A percentile compares a stretch with the other conserved stretches of the same genome.
Evolutionary conservation across 1,140 invertebrate species (phyloP).

Genomic region (Macrostomum lignano): DNA sequence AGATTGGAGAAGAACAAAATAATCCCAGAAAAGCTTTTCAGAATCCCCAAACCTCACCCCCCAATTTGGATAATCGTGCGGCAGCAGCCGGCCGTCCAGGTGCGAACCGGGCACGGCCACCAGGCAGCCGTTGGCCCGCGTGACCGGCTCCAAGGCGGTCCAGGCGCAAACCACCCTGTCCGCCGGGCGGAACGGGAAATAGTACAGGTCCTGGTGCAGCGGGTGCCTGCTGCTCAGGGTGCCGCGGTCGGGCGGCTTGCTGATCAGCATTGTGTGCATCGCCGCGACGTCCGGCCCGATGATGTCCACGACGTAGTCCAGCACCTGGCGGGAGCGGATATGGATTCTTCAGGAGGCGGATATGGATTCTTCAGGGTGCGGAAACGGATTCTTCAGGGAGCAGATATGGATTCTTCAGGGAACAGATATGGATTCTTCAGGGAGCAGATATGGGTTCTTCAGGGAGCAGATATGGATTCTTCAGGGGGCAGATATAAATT

Average conservation of each 20-base stretch:
- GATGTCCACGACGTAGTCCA: constrained; percentile 46
- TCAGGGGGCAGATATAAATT: too few relatives aligned
- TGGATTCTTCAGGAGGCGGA: too few relatives aligned
- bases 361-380: too few relatives aligned
- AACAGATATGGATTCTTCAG: too few relatives aligned
- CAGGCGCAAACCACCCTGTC: constrained; percentile 46
- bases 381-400: too few relatives aligned
- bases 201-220: constrained; percentile 53
- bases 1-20: too few relatives aligned
- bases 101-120: constrained; percentile 52
- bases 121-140: constrained; percentile 50
- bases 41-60: too few relatives aligned
- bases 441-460: too few relatives aligned
- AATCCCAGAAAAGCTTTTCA: too few relatives aligned
- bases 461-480: too few relatives aligned
- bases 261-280: constrained; percentile 62
- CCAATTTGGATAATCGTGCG: constrained; percentile 44
- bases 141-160: constrained; percentile 56
- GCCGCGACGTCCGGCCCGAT: constrained; percentile 47
- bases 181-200: constrained; percentile 48
- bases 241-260: constrained; percentile 51
- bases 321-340: constrained; percentile 33
- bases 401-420: too few relatives aligned
- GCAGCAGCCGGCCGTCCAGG: constrained; percentile 32
- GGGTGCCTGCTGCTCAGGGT: constrained; percentile 40